phyloP scores from a whole-genome alignment of 1,140 invertebrate genomes.

The Diorhabda carinulata region DNA sequence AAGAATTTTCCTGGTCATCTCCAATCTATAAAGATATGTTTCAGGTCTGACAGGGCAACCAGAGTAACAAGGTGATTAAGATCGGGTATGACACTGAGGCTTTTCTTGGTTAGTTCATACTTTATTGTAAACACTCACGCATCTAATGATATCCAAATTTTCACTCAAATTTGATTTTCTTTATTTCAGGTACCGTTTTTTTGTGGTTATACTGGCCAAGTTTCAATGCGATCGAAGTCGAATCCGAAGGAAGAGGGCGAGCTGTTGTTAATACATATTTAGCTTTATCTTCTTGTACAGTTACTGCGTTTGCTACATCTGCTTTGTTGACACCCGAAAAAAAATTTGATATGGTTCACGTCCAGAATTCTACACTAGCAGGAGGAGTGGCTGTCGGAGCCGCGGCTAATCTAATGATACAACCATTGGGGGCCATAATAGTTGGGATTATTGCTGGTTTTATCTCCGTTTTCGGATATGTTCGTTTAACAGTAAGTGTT shows the following conservation, averaged over 20 bases:
- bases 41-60: too few relatives aligned
- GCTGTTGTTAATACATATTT: constrained; percentile 92
- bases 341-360: constrained; percentile 87
- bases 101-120: too few relatives aligned
- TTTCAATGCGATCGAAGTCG: constrained; percentile 81
- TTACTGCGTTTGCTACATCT: constrained; percentile 80
- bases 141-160: too few relatives aligned
- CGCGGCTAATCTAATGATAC: constrained; percentile 75
- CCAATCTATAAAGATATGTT: too few relatives aligned
- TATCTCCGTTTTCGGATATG: constrained; percentile 82
- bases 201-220: constrained; percentile 96
- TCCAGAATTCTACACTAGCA: constrained; percentile 87
- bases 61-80: too few relatives aligned
- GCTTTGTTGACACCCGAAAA: constrained; percentile 70
- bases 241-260: constrained; percentile 72
- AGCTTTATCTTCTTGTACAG: constrained; percentile 76
- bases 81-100: too few relatives aligned
- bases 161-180: neutral
- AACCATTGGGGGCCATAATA: constrained; percentile 78
- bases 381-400: constrained; percentile 68
- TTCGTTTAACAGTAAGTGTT: constrained; percentile 71
- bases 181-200: constrained; percentile 75
- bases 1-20: too few relatives aligned
- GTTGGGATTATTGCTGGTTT: constrained; percentile 77
- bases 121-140: too few relatives aligned